Base-by-base conservation (phyloP, 2,797 vertebrate species). In the Acanthopagrus latus region DNA sequence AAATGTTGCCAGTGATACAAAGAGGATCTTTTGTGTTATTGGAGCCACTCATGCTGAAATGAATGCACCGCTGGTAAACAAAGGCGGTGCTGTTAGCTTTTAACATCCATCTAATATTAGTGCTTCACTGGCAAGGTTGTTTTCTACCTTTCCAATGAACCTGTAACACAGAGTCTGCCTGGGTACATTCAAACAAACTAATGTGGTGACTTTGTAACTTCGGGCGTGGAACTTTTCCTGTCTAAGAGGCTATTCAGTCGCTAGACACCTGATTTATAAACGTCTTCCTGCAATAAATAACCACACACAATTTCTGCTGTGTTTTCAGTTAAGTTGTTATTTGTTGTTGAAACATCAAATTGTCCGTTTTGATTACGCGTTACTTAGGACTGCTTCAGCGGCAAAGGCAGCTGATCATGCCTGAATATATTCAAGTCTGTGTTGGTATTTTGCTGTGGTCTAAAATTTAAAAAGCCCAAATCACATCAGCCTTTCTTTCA, bases 291-390 rank as follows among this genome's bases (percentile, higher is more conserved):
- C 14, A 21, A 33, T 50, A 48, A 29, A 71, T 54, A 64, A 69
- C 9, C 33, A 29, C 29, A 14, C 7, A 43, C 25, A 64, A 14
- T 2, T 9, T 14, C 20, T 1, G 20, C 12, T 20, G 60, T 57
- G 8, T 38, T 72, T 17, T 25, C 18, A 21, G 0, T 16, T 51
- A 21, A 46, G 56, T 27, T 21, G 46, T 41, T 48, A 27, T 23
- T 55, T 56, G 33, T 55, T 41, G n/a, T 20, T 41, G 33, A 55
- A 56, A 67, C 29, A 56, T 58, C 25, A 51, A 64, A 48, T 63
- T 69, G 52, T 62, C 44, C n/a, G 12, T 23, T 64, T 64, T 69
- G 38, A 73, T 74, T 33, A 41, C 29, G 9, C 33, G n/a, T 57
- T 68, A 38, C 27, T 52, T 20, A 38, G 9, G 12, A 54, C 16